A percentile compares a stretch with the other conserved stretches of the same genome.
Evolutionary conservation across 2,113 vertebrate genomes (phyloP).

Genomic region (Grantiella picta): DNA sequence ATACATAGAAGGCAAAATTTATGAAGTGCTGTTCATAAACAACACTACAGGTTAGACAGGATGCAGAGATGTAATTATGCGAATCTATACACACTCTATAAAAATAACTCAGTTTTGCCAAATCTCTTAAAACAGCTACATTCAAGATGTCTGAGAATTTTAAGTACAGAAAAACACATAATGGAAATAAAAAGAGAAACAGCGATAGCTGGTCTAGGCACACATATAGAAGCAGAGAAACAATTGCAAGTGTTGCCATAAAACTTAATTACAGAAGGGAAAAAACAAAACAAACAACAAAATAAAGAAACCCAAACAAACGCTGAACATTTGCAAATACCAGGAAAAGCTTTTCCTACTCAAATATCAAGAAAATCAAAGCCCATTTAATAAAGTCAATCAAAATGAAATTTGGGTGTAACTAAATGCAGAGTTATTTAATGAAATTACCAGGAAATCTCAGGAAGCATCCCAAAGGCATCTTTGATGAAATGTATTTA

Average conservation of each 20-base stretch:
- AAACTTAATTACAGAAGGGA: not conserved
- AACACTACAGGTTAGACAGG: not conserved
- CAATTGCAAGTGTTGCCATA: not conserved
- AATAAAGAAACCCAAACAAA: not conserved
- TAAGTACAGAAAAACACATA: not conserved
- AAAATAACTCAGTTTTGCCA: not conserved
- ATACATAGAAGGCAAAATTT: not conserved
- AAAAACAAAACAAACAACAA: not conserved
- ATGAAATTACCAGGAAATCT: slow-evolving; percentile 1
- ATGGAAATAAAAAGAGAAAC: not conserved
- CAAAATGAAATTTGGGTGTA: not conserved
- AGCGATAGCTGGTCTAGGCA: not conserved
- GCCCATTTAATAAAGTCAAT: not conserved
- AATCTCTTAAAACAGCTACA: not conserved
- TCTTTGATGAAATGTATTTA: not conserved
- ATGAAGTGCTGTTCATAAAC: not conserved
- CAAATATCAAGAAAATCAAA: not conserved
- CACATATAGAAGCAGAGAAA: not conserved
- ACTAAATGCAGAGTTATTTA: not conserved
- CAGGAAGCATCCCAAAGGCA: not conserved
- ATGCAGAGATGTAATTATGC: not conserved
- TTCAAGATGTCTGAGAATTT: not conserved
- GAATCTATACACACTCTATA: not conserved
- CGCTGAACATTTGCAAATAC: not conserved
- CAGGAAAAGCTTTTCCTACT: not conserved